A percentile compares a stretch with the other conserved stretches of the same genome.
phyloP scores from a whole-genome alignment of 2,888 invertebrate species.

The Habroteleia sp. region DNA sequence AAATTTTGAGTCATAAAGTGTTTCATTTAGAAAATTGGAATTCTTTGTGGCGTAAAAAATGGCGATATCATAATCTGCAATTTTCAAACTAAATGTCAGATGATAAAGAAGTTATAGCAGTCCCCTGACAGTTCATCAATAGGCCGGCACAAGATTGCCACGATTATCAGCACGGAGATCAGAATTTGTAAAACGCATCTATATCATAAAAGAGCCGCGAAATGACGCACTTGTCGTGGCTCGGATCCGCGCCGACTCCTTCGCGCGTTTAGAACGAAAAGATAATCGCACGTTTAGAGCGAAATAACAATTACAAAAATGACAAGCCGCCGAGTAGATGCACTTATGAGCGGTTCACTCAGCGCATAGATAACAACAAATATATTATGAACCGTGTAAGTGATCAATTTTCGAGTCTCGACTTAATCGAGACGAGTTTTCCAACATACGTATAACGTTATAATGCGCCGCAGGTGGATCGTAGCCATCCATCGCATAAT shows the following conservation, averaged over 20 bases:
- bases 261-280: slow-evolving; percentile 1
- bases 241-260: slow-evolving; percentile 6
- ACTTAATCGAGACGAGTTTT: slow-evolving; percentile 59
- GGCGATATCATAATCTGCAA: slow-evolving; percentile 9
- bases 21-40: background rate
- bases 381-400: slow-evolving; percentile 58
- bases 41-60: background rate
- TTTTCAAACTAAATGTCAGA: slow-evolving; percentile 1
- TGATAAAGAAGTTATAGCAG: slow-evolving; percentile 22
- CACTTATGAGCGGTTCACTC: slow-evolving; percentile 29
- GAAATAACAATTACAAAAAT: slow-evolving; percentile 57
- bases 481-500: slow-evolving; percentile 65
- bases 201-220: slow-evolving; percentile 34
- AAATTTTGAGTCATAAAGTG: no score
- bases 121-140: slow-evolving; percentile 24
- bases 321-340: slow-evolving; percentile 25
- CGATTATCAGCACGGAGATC: slow-evolving; percentile 31
- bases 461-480: slow-evolving; percentile 64
- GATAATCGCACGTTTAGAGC: slow-evolving; percentile 46
- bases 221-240: slow-evolving; percentile 36
- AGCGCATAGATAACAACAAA: slow-evolving; percentile 47
- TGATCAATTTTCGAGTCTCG: slow-evolving; percentile 54
- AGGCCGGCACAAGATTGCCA: slow-evolving; percentile 19
- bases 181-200: slow-evolving; percentile 32
- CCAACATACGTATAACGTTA: slow-evolving; percentile 52